Conservation (phyloP, 2,113 vertebrate genomes). For the Nettapus auritus region DNA sequence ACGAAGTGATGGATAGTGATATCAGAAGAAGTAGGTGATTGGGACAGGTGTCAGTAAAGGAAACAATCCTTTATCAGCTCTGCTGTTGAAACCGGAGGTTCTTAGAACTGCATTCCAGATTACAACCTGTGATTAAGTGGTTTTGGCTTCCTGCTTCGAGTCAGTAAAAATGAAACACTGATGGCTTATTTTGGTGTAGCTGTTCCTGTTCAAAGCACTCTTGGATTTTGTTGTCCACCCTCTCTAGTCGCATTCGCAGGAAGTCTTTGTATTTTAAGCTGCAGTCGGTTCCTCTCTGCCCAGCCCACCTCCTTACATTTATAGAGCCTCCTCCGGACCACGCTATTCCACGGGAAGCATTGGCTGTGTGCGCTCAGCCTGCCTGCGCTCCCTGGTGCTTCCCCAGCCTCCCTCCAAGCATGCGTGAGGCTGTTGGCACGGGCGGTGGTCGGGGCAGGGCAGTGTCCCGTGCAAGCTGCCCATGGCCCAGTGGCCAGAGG, state of each 20-base stretch:
- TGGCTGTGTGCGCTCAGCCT: not conserved
- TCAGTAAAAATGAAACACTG: slow-evolving; percentile 4
- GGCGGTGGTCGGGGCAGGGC: not conserved
- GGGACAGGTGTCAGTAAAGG: not conserved
- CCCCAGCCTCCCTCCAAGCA: not conserved
- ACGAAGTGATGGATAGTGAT: not conserved
- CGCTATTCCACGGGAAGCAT: not conserved
- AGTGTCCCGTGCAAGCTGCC: not conserved
- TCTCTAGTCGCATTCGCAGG: slow-evolving; percentile 13
- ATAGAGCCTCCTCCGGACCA: slow-evolving; percentile 44
- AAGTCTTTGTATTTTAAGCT: slow-evolving; percentile 60
- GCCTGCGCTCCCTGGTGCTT: not conserved
- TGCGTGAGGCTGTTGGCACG: not conserved
- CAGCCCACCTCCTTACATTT: slow-evolving; percentile 57
- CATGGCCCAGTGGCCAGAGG: not conserved
- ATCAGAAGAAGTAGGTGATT: not conserved
- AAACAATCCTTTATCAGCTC: not conserved
- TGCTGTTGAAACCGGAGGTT: not conserved
- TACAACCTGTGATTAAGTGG: not conserved
- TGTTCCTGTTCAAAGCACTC: slow-evolving; percentile 22
- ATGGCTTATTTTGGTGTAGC: slow-evolving; percentile 7
- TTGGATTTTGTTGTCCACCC: not conserved
- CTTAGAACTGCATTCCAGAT: not conserved
- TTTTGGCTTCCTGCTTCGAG: slow-evolving; percentile 3
- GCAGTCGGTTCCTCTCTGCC: slow-evolving; percentile 1